Evolutionary conservation across 2,888 invertebrate species (phyloP).

Genomic region (Nysson spinosus): DNA sequence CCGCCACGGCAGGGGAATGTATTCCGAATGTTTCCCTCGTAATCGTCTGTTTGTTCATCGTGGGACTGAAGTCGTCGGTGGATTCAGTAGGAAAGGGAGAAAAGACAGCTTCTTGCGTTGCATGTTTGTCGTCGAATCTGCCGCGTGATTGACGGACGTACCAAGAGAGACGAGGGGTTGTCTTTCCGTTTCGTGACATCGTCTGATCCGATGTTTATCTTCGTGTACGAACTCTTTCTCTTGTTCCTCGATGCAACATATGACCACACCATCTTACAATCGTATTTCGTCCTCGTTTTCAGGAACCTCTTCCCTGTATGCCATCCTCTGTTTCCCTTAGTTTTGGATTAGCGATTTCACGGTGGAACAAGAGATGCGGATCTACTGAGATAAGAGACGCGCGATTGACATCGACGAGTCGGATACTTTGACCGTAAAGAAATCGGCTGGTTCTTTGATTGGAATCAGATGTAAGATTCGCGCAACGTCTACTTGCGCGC

Average conservation of each 20-base stretch:
- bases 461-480: conserved; percentile 42
- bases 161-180: conserved; percentile 38
- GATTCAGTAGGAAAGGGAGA: conserved; percentile 4
- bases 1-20: conserved; percentile 41
- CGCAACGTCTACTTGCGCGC: conserved; percentile 41
- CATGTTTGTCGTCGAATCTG: conserved; percentile 53
- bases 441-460: conserved; percentile 27
- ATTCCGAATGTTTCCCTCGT: conserved; percentile 55
- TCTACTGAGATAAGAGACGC: conserved; percentile 27
- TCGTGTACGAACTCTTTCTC: conserved; percentile 47
- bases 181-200: conserved; percentile 51
- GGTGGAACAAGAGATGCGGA: neutral
- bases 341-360: conserved; percentile 33
- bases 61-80: conserved; percentile 22
- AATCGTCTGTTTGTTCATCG: conserved; percentile 51
- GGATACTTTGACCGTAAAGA: conserved; percentile 26
- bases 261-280: conserved; percentile 40
- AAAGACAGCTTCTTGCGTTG: conserved; percentile 58
- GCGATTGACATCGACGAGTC: conserved; percentile 38
- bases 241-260: conserved; percentile 32
- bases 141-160: conserved; percentile 58
- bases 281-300: conserved; percentile 51
- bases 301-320: neutral
- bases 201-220: conserved; percentile 58
- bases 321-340: conserved; percentile 1